Conservation (phyloP, 2,113 vertebrate genomes). For the Stercorarius parasiticus region DNA sequence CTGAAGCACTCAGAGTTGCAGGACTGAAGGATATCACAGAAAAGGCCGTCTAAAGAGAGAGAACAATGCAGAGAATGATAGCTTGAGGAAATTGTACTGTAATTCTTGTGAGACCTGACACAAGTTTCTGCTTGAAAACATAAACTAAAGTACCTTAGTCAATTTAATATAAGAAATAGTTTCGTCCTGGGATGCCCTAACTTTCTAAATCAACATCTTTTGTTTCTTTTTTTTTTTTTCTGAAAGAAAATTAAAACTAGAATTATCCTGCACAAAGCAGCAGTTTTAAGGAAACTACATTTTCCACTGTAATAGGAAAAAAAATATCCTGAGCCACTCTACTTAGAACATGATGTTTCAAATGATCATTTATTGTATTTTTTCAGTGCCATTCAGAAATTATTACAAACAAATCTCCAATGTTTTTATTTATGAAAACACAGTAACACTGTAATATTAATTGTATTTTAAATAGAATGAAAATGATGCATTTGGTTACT, state of each 20-base stretch:
- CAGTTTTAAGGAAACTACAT: neutral
- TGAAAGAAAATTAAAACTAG: neutral
- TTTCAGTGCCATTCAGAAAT: conserved; percentile 23
- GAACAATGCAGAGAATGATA: neutral
- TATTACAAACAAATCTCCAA: conserved; percentile 4
- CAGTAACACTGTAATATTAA: neutral
- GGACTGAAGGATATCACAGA: neutral
- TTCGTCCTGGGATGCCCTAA: neutral
- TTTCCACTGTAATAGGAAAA: neutral
- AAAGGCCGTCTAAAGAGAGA: neutral
- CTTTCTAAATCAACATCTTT: neutral
- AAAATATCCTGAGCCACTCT: neutral
- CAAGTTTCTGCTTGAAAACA: neutral
- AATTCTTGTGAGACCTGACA: neutral
- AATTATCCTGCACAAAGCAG: neutral
- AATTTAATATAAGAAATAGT: neutral
- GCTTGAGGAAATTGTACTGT: neutral
- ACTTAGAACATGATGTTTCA: neutral
- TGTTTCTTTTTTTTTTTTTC: neutral
- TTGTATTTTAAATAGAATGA: neutral
- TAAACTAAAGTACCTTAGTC: neutral
- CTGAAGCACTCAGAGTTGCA: neutral
- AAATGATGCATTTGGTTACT: conserved; percentile 20
- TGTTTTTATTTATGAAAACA: conserved; percentile 8
- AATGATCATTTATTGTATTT: conserved; percentile 42